Evolutionary conservation across 1,140 invertebrate species (phyloP).

Genomic region (Bombus affinis): DNA sequence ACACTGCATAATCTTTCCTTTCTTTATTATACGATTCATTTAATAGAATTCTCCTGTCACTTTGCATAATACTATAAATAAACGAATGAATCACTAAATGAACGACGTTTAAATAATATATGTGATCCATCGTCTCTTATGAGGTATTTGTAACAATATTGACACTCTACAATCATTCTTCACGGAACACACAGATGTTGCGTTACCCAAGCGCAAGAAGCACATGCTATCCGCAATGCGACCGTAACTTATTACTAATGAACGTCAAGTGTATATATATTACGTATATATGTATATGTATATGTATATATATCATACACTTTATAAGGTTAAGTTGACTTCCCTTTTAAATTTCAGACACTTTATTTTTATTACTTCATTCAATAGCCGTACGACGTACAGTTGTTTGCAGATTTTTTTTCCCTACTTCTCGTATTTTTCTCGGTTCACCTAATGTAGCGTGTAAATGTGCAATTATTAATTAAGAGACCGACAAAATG

Average conservation of each 20-base stretch:
- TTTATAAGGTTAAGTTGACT: conserved; percentile 33
- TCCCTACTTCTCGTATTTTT: conserved; percentile 46
- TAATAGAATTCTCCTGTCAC: conserved; percentile 73
- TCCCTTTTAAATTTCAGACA: conserved; percentile 46
- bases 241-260: conserved; percentile 63
- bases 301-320: conserved; percentile 13
- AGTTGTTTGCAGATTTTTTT: conserved; percentile 60
- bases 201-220: conserved; percentile 39
- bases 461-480: conserved; percentile 79
- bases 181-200: conserved; percentile 56
- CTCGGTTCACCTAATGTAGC: conserved; percentile 75
- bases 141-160: conserved; percentile 71
- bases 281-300: conserved; percentile 4
- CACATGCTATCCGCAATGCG: conserved; percentile 27
- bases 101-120: conserved; percentile 66
- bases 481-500: conserved; percentile 81
- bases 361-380: conserved; percentile 68
- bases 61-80: conserved; percentile 71
- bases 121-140: conserved; percentile 65
- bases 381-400: conserved; percentile 76
- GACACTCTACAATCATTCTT: conserved; percentile 68
- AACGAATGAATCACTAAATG: conserved; percentile 67
- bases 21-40: conserved; percentile 72
- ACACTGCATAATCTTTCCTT: conserved; percentile 57
- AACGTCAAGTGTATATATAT: conserved; percentile 56